Base-by-base conservation (phyloP, 2,888 invertebrate species). In the Acronicta aceris region DNA sequence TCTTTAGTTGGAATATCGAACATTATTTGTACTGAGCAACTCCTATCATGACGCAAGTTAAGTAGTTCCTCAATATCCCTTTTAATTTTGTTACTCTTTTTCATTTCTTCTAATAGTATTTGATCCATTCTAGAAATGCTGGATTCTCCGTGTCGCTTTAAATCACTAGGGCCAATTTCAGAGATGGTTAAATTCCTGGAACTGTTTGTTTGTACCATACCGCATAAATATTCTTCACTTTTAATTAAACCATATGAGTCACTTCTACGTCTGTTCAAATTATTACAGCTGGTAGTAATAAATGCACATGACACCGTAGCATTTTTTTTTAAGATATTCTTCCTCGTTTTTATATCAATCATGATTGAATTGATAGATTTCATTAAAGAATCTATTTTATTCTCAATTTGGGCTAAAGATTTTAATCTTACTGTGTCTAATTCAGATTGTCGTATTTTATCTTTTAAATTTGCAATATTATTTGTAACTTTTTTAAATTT, bases 1-100 rank as follows among this genome's bases (percentile, higher is more conserved):
- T 93, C 91, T 77, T 68, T 89, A 0, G 88, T 91, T 1, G 90
- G 89, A 51, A 88, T 82, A 62, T 89, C 88, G 38, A 87, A 80
- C 25, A 78, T 75, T 40, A 88, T 79, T 63, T 85, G 81, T 33
- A 84, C 76, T 13, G 84, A 74, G 62, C 83, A 78, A 15, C 79
- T 74, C 13, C 57, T 68, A 12, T 76, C 66, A 21, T 70, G 52
- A n/a, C 61, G 69, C 15, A 65, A 73, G 12, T 71, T 78, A 15
- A 89, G 59, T 30, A 85, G 80, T 42, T 84, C 77, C 16, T 84
- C 82, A 27, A 89, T 83, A 38, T 87, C 83, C 56, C 59, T 80
- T 71, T 84, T 87, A n/a, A 81, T 72, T 78, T 72, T 78, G 13
- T 86, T 74, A 59, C 84, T 88, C 73, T 85, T 89, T n/a, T 81